These are phyloP conservation scores for Micrasema minimum DNA, from an alignment of 1,140 invertebrate genomes.

Conservation along the genomic window DNA sequence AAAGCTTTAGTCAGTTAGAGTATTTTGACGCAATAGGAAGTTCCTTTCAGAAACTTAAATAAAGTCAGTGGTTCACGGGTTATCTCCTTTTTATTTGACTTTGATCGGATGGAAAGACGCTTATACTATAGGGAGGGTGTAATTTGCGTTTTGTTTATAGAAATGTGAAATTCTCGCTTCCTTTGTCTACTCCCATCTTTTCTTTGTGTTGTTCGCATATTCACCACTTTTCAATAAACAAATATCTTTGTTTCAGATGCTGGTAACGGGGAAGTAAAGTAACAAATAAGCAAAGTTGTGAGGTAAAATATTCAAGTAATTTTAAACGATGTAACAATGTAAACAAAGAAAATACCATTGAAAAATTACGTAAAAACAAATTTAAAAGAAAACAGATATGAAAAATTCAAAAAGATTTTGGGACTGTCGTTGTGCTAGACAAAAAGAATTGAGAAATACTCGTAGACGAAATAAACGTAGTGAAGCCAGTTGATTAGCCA, in stretches of 20 bases:
- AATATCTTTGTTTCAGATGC: constrained; percentile 24
- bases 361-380: no score
- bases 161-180: constrained; percentile 2
- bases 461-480: neutral
- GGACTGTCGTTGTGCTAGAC: neutral
- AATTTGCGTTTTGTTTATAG: constrained; percentile 17
- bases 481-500: neutral
- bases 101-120: neutral
- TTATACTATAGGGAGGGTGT: neutral
- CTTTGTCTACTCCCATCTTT: neutral
- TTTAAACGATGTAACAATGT: neutral
- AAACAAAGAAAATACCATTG: neutral
- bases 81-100: constrained; percentile 10
- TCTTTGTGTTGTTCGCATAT: neutral
- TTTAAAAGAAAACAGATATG: neutral
- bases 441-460: neutral
- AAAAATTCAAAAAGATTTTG: neutral
- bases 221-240: neutral
- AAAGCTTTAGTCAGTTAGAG: constrained; percentile 6
- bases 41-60: constrained; percentile 3
- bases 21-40: neutral
- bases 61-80: neutral
- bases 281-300: neutral
- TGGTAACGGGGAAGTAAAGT: neutral
- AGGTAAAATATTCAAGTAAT: neutral